Conservation (phyloP, 2,113 vertebrate species). For the Meriones unguiculatus region DNA sequence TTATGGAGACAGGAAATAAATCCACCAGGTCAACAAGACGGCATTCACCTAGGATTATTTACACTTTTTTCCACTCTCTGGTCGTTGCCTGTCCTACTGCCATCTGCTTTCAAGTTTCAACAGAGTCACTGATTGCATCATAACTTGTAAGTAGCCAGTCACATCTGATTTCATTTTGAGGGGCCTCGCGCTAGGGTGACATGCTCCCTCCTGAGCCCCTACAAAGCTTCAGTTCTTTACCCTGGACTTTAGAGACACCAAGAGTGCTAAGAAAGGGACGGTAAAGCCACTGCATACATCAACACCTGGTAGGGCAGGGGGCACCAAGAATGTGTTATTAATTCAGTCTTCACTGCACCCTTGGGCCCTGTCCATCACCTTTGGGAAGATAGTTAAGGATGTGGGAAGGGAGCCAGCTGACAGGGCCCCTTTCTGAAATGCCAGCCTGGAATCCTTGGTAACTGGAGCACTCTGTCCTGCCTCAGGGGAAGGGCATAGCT, state of each 20-base stretch:
- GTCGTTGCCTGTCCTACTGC: constrained; percentile 71
- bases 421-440: background rate
- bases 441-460: constrained; percentile 27
- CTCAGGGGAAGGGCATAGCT: background rate
- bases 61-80: constrained; percentile 75
- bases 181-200: background rate
- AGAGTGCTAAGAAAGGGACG: background rate
- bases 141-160: constrained; percentile 54
- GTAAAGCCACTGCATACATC: constrained; percentile 34
- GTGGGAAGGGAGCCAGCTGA: constrained; percentile 25
- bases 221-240: background rate
- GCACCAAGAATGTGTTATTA: constrained; percentile 7
- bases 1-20: constrained; percentile 85
- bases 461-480: background rate
- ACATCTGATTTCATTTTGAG: constrained; percentile 22
- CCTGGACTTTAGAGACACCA: no score
- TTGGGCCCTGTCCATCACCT: constrained; percentile 32
- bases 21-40: constrained; percentile 80
- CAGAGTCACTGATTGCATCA: constrained; percentile 69
- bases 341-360: constrained; percentile 32
- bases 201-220: background rate
- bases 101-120: constrained; percentile 73
- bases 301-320: constrained; percentile 36
- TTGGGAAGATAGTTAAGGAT: constrained; percentile 15
- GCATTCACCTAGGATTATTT: constrained; percentile 80